phyloP scores from a whole-genome alignment of 2,113 vertebrate species.

The Heloderma charlesbogerti region DNA sequence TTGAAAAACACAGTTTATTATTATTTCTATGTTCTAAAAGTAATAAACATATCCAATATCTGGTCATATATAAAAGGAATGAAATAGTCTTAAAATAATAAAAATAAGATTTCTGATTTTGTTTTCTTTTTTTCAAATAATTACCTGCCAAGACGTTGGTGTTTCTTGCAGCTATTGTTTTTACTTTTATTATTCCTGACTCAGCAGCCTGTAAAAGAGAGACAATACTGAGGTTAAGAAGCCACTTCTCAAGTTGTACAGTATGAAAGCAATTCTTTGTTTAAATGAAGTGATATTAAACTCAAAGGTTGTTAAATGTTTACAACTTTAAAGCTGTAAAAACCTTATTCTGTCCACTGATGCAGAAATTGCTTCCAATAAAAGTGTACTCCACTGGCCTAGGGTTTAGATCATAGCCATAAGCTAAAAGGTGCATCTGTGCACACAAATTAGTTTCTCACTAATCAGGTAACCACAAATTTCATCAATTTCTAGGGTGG shows the following conservation, averaged over 20 bases:
- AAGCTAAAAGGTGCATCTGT: not conserved
- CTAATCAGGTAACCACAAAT: not conserved
- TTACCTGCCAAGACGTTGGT: constrained; percentile 95
- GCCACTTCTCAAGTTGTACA: constrained; percentile 32
- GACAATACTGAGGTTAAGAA: constrained; percentile 63
- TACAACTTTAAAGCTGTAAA: not conserved
- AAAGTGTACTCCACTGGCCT: not conserved
- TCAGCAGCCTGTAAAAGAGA: constrained; percentile 90
- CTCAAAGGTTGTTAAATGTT: not conserved
- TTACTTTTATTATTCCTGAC: constrained; percentile 99
- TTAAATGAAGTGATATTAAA: not conserved
- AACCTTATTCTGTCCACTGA: not conserved
- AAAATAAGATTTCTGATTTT: constrained; percentile 42
- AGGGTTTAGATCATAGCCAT: not conserved
- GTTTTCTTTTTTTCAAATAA: constrained; percentile 57
- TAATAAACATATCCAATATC: not conserved
- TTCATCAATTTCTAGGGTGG: too few species aligned
- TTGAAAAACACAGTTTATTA: not conserved
- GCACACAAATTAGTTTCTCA: not conserved
- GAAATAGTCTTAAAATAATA: constrained; percentile 36
- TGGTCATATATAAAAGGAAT: not conserved
- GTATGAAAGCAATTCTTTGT: constrained; percentile 20
- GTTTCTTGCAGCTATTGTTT: constrained; percentile 96
- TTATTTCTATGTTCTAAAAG: not conserved
- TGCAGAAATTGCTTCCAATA: not conserved